Conservation (phyloP, 2,888 invertebrate genomes). For the Hipparchia semele region DNA sequence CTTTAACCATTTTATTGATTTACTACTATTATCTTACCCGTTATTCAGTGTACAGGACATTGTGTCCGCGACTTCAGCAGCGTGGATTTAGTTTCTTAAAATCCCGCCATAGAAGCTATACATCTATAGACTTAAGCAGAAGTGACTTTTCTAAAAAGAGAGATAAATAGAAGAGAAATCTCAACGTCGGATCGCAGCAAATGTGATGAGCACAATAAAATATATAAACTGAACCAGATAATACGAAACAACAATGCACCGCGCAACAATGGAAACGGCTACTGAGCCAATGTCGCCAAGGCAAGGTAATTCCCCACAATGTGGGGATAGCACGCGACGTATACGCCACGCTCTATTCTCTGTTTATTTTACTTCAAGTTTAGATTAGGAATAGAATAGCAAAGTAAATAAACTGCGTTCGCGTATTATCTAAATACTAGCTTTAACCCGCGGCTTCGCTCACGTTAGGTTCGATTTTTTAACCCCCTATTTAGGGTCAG, state of each 20-base stretch:
- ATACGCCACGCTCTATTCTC: not conserved
- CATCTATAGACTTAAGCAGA: too few species aligned
- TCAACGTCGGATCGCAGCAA: not conserved
- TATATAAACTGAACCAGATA: not conserved
- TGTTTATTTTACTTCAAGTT: not conserved
- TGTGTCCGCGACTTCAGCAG: too few species aligned
- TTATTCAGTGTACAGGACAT: too few species aligned
- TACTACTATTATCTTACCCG: too few species aligned
- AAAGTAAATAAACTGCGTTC: not conserved
- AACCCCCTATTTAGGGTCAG: too few species aligned
- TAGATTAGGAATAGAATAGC: not conserved
- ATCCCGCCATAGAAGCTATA: too few species aligned
- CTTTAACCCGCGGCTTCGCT: too few species aligned
- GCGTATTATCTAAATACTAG: too few species aligned
- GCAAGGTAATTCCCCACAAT: not conserved
- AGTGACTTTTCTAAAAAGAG: not conserved
- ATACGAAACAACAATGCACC: slow-evolving; percentile 1
- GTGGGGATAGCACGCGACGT: not conserved
- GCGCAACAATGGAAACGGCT: slow-evolving; percentile 4
- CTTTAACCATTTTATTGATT: too few species aligned
- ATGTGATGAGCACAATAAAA: not conserved
- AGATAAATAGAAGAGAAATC: not conserved
- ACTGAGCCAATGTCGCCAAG: slow-evolving; percentile 1
- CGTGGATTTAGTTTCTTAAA: too few species aligned
- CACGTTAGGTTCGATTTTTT: too few species aligned